Percentiles rank a stretch among this genome's conserved stretches.
phyloP scores from a whole-genome alignment of 2,113 vertebrate species.

The Cyrtonyx montezumae region DNA sequence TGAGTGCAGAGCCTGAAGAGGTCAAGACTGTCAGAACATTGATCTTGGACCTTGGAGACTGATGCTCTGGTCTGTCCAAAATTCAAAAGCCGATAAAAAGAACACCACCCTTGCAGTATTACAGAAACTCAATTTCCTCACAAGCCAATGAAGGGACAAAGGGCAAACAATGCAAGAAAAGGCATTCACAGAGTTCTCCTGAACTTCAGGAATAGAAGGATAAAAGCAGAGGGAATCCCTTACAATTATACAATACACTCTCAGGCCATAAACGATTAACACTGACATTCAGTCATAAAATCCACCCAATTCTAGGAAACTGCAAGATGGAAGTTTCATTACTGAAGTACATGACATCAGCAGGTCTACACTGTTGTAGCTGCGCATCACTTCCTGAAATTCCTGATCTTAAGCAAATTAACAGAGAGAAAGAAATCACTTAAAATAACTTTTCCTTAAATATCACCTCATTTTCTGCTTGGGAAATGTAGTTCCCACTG shows the following conservation, averaged over 20 bases:
- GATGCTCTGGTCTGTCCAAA: background rate
- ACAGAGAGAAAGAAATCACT: background rate
- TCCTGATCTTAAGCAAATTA: background rate
- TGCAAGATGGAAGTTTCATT: background rate
- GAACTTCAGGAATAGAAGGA: background rate
- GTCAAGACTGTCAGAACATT: background rate
- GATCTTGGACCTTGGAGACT: background rate
- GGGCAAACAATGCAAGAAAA: background rate
- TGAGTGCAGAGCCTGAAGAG: background rate
- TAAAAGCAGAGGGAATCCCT: background rate
- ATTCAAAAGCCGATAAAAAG: background rate
- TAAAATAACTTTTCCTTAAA: background rate
- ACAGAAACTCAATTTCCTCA: background rate
- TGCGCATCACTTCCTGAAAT: background rate
- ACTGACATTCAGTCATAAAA: background rate
- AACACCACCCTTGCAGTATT: background rate
- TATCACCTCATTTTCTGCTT: background rate
- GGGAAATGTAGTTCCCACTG: background rate
- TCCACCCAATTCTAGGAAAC: background rate
- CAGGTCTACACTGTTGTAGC: background rate
- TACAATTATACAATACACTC: background rate
- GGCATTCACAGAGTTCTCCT: background rate
- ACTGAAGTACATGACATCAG: background rate
- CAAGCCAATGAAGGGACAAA: background rate
- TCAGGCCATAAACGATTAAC: background rate